These are phyloP conservation scores for Ceyx melanurus DNA, from an alignment of 2,113 vertebrate species.

Conservation along the genomic window DNA sequence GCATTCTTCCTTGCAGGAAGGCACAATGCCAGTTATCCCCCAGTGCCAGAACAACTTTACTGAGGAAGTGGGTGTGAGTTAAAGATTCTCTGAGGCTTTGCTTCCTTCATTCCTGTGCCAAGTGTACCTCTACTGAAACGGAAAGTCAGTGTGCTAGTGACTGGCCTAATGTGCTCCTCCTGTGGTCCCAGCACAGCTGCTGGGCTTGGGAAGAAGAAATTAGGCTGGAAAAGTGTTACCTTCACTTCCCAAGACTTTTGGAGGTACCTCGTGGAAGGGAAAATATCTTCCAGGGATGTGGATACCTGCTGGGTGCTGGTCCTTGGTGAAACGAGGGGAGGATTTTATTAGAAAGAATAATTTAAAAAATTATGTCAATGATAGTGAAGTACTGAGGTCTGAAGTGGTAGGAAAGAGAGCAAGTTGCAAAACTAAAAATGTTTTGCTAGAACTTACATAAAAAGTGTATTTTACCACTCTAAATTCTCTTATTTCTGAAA, in stretches of 20 bases:
- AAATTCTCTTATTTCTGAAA: neutral
- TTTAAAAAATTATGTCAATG: neutral
- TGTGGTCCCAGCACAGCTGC: neutral
- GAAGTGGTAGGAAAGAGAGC: neutral
- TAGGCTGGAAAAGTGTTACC: neutral
- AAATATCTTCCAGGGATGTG: neutral
- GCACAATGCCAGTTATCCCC: neutral
- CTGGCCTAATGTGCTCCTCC: rapidly evolving
- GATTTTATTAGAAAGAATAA: neutral
- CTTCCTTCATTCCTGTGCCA: neutral
- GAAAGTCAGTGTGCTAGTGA: neutral
- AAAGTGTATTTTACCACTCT: neutral
- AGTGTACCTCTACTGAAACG: neutral
- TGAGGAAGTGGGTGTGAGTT: neutral
- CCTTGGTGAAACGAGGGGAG: neutral
- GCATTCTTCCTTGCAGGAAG: neutral
- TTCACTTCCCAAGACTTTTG: neutral
- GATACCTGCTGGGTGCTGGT: neutral
- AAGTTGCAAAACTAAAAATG: neutral
- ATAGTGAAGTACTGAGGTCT: neutral
- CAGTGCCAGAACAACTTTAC: neutral
- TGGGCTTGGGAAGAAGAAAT: neutral
- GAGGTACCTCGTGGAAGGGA: neutral
- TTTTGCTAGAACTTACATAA: neutral
- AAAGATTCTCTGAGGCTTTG: neutral